Evolutionary conservation across 2,797 vertebrate genomes (phyloP).

Genomic region (Characodon lateralis): DNA sequence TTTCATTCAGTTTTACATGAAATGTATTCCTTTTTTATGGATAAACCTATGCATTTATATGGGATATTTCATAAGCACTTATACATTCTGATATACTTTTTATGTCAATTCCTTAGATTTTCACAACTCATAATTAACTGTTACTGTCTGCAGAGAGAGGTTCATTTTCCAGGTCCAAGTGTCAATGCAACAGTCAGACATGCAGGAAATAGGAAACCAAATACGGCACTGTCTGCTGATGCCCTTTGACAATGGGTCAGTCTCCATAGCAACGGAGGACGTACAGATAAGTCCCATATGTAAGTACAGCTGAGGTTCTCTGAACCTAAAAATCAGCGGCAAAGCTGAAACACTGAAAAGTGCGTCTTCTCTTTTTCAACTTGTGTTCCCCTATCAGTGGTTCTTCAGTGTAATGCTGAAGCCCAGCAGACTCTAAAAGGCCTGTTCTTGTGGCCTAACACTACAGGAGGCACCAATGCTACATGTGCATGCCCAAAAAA

Average conservation of each 20-base stretch:
- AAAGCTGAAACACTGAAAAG: neutral
- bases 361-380: slow-evolving; percentile 5
- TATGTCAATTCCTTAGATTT: neutral
- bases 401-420: slow-evolving; percentile 58
- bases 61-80: neutral
- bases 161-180: slow-evolving; percentile 78
- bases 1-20: neutral
- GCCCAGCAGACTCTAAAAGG: slow-evolving; percentile 68
- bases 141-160: slow-evolving; percentile 58
- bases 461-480: slow-evolving; percentile 49
- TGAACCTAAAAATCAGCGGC: neutral
- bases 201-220: slow-evolving; percentile 47
- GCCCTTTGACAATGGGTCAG: slow-evolving; percentile 48
- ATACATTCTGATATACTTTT: neutral
- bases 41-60: neutral
- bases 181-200: slow-evolving; percentile 37
- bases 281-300: slow-evolving; percentile 75
- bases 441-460: slow-evolving; percentile 74
- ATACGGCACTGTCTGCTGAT: slow-evolving; percentile 59
- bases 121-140: neutral
- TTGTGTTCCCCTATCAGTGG: slow-evolving; percentile 39
- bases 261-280: slow-evolving; percentile 52
- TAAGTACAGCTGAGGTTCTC: slow-evolving; percentile 40
- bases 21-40: neutral
- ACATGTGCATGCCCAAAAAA: slow-evolving; percentile 66